A percentile compares a stretch with the other conserved stretches of the same genome.
phyloP scores from a whole-genome alignment of 1,140 invertebrate species.

The Gryon sp. region DNA sequence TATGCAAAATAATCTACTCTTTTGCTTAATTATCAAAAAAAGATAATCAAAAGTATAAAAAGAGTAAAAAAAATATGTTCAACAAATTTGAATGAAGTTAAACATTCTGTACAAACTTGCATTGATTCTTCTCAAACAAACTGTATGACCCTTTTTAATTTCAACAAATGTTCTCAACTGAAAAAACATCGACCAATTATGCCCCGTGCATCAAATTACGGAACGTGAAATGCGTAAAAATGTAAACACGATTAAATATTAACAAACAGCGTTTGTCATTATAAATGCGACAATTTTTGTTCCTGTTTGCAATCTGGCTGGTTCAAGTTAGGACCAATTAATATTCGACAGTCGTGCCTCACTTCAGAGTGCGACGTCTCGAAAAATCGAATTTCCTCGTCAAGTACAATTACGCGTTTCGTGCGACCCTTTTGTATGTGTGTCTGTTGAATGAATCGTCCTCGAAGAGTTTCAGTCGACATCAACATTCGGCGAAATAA shows the following conservation, averaged over 20 bases:
- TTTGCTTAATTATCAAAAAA: too few species aligned
- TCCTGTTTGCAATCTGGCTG: constrained; percentile 13
- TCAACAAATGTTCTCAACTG: too few species aligned
- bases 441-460: constrained; percentile 38
- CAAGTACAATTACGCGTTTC: constrained; percentile 67
- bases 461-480: constrained; percentile 47
- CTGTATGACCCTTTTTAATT: too few species aligned
- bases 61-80: too few species aligned
- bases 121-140: too few species aligned
- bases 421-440: constrained; percentile 38
- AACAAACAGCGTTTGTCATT: constrained; percentile 1
- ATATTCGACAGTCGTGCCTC: constrained; percentile 68
- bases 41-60: too few species aligned
- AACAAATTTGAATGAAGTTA: too few species aligned
- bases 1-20: too few species aligned
- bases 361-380: constrained; percentile 53
- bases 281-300: constrained; percentile 1
- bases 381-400: constrained; percentile 67
- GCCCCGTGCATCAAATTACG: too few species aligned
- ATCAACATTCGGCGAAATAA: constrained; percentile 68
- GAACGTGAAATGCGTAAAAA: too few species aligned
- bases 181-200: neutral
- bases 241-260: too few species aligned
- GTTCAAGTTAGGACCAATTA: constrained; percentile 73
- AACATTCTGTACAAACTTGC: too few species aligned